Evolutionary conservation across 1,140 invertebrate genomes (phyloP).

Genomic region (Rhopalosiphum maidis): DNA sequence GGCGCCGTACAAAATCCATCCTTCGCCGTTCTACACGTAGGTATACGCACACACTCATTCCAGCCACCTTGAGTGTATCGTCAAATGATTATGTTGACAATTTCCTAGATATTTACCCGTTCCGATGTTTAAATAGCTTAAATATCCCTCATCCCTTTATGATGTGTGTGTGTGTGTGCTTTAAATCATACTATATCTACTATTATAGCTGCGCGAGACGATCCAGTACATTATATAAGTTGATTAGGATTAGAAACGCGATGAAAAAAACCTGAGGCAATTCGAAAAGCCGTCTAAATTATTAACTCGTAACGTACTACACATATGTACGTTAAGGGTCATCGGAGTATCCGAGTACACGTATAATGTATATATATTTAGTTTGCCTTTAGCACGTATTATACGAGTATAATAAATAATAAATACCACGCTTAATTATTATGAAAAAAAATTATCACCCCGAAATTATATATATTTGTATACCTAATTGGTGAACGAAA

Average conservation of each 20-base stretch:
- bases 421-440: too few species aligned
- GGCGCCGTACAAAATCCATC: constrained; percentile 23
- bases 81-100: constrained; percentile 27
- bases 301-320: not conserved
- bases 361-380: too few species aligned
- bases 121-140: constrained; percentile 5
- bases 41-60: not conserved
- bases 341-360: too few species aligned
- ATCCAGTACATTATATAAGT: not conserved
- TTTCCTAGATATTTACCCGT: constrained; percentile 24
- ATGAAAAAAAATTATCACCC: too few species aligned
- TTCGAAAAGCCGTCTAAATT: not conserved
- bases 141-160: not conserved
- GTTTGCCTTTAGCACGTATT: too few species aligned
- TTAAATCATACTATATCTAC: not conserved
- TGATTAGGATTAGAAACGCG: not conserved
- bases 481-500: too few species aligned
- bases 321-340: not conserved
- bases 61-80: not conserved
- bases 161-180: not conserved
- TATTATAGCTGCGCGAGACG: not conserved
- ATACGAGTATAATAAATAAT: too few species aligned
- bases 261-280: not conserved
- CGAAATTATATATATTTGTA: too few species aligned
- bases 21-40: not conserved